Base-by-base conservation (phyloP, 2,888 invertebrate species). In the Pachymerium ferrugineum region DNA sequence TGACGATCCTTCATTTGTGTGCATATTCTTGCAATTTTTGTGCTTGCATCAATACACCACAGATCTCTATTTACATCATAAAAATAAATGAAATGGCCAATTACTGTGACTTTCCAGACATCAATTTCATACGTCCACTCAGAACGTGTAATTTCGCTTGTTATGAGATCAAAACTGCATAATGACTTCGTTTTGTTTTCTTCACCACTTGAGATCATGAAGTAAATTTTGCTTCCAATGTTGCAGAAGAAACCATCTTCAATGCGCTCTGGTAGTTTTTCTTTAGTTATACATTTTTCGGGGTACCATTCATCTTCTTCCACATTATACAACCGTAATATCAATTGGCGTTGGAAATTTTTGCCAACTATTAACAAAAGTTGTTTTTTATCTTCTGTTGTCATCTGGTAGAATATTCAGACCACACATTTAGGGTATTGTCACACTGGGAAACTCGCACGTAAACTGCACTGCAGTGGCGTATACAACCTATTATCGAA, bases 321-420 rank as follows among this genome's bases (percentile, higher is more conserved):
- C 10, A 62, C 3, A n/a, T 62, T 28, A 28, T 62, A 62, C 8
- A 62, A 62, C 25, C 28, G 62, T 5, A 62, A 28, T 25, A 62
- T 25, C 14, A 62, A 62, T 25, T 62, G 25, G 10, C 62, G 62
- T 62, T 62, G 25, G 28, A 62, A 62, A 28, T 62, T 62, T 62
- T 62, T 62, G 25, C 62, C 62, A 62, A 62, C 62, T 62, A 62
- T 25, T 62, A 62, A n/a, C 12, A 62, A 28, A 25, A 62, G 62
- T 25, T 62, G 62, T n/a, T 62, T 62, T 28, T 62, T 62, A 28
- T 62, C 25, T 25, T 28, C 12, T 4, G 25, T n/a, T 25, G 28
- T 25, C 62, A 62, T 62, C 62, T 62, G 28, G 28, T n/a, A 22
- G 6, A n/a, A 5, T 12, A 14, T 25, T 62, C 12, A 2, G 25